A percentile compares a stretch with the other conserved stretches of the same genome.
phyloP scores from a whole-genome alignment of 2,888 invertebrate genomes.

The Hirtodrosophila confusa region DNA sequence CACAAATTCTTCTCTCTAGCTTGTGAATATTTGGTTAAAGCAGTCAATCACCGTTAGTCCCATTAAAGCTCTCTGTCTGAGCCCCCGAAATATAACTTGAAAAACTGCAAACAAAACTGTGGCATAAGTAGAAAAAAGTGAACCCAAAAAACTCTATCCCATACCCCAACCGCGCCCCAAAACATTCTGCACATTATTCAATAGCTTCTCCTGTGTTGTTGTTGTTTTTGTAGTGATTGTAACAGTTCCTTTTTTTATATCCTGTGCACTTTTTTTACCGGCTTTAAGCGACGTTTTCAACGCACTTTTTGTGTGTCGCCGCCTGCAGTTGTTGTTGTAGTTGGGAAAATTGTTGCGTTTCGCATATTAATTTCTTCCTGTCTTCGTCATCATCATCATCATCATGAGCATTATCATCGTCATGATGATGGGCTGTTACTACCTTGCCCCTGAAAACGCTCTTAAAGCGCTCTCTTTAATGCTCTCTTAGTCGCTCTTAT shows the following conservation, averaged over 20 bases:
- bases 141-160: conserved; percentile 14
- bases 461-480: conserved; percentile 55
- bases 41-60: not conserved
- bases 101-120: conserved; percentile 15
- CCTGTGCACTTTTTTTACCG: conserved; percentile 49
- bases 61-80: conserved; percentile 3
- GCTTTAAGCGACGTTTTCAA: conserved; percentile 53
- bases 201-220: conserved; percentile 42
- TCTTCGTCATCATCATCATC: conserved; percentile 48
- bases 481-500: conserved; percentile 64
- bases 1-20: too few species aligned
- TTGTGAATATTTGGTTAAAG: too few species aligned
- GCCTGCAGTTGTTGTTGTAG: conserved; percentile 47
- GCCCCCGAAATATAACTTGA: not conserved
- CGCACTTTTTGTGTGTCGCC: conserved; percentile 53
- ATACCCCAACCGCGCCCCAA: conserved; percentile 54
- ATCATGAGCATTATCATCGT: conserved; percentile 35
- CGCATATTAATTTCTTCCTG: conserved; percentile 76
- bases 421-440: conserved; percentile 38
- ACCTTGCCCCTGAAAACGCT: conserved; percentile 26
- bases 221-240: conserved; percentile 40
- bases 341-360: conserved; percentile 81
- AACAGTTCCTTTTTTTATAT: conserved; percentile 25
- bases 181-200: conserved; percentile 52
- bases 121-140: conserved; percentile 1